phyloP scores from a whole-genome alignment of 2,113 vertebrate species.

The Rhinolophus ferrumequinum region DNA sequence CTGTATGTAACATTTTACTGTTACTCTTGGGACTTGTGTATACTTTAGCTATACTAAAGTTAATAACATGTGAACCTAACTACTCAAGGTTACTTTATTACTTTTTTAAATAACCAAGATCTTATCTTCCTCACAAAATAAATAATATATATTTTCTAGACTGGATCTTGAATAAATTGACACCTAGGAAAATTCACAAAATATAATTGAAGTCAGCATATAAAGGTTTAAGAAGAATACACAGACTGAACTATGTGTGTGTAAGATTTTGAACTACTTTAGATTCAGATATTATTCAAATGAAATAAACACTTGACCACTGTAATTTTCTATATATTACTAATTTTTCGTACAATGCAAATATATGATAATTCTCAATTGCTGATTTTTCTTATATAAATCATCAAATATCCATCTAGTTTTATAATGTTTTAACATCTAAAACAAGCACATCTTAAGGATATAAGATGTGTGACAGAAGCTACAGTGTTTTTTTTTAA shows the following conservation, averaged over 20 bases:
- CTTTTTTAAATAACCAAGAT: not conserved
- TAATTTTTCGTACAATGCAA: not conserved
- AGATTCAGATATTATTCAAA: not conserved
- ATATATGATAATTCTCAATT: not conserved
- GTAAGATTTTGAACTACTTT: not conserved
- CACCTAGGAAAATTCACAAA: not conserved
- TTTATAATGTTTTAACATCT: not conserved
- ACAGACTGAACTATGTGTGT: not conserved
- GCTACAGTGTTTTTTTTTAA: not conserved
- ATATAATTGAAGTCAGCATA: not conserved
- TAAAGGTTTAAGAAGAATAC: not conserved
- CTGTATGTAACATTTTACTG: not conserved
- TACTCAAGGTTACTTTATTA: not conserved
- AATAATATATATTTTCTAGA: not conserved
- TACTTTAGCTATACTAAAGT: not conserved
- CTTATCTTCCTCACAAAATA: not conserved
- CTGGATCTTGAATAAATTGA: not conserved
- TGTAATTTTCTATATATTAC: not conserved
- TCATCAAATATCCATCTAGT: not conserved
- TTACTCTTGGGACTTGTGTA: not conserved
- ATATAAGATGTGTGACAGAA: not conserved
- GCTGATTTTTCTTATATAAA: not conserved
- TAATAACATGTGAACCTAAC: not conserved
- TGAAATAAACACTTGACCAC: not conserved
- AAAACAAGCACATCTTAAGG: not conserved